Base-by-base conservation (phyloP, 2,113 vertebrate species). In the Sminthopsis crassicaudata region DNA sequence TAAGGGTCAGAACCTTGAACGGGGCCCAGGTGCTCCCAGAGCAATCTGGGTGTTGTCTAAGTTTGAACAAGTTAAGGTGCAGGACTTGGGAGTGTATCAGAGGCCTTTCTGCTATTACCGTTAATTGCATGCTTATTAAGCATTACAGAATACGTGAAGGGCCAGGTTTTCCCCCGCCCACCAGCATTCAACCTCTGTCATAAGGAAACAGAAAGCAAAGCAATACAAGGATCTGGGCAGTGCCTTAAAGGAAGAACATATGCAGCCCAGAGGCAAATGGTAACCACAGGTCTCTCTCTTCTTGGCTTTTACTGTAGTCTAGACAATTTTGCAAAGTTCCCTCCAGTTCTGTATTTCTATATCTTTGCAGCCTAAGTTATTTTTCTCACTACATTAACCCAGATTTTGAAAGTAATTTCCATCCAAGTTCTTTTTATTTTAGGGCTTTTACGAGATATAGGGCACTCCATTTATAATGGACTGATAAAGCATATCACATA, bases 161-260 rank as follows among this genome's bases (percentile, higher is more conserved):
- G 53, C 19, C 48, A 2, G 9, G 23, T 91, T 94, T 84, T 94
- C 88, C 84, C 92, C 46, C 46, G 46, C 53, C 48, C 88, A 91
- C 57, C 2, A 16, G 46, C 46, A 91, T 92, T 55, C 54, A 46
- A 94, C 53, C 46, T 90, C 57, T 22, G 90, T 91, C 67, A 93
- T 93, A 84, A 53, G 67, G 90, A 96, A 94, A 90, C 60, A 25
- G 25, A 90, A 96, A 95, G 91, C 91, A 93, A 42, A 89, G 89
- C n/a, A 46, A 52, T 42, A 54, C 46, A 3, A 55, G 84, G 55
- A 90, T 91, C 91, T 93, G 90, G 51, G 30, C 24, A 7, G 89
- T 54, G 36, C 53, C 57, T 90, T 90, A 88, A 50, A 53, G 84
- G 53, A 42, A 90, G 67, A 94, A 51, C 36, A 30, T 57, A 52